These are phyloP conservation scores for Dascillus cervinus DNA, from an alignment of 2,888 invertebrate species.

Conservation along the genomic window DNA sequence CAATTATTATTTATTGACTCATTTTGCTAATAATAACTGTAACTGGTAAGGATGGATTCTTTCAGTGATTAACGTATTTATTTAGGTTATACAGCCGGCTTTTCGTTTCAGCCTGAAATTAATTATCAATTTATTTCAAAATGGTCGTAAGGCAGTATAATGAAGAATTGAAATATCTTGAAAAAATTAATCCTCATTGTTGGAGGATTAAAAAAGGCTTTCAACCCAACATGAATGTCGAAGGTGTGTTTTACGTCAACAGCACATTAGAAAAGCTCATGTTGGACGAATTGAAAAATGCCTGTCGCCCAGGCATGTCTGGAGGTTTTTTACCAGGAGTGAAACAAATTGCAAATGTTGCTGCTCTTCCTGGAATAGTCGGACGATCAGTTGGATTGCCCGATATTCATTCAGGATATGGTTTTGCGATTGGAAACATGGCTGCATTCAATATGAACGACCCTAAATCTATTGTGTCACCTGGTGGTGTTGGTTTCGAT, in stretches of 20 bases:
- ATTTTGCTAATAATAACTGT: no score
- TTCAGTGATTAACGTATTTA: no score
- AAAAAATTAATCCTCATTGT: slow-evolving; percentile 73
- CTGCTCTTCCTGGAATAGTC: slow-evolving; percentile 95
- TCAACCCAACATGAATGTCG: slow-evolving; percentile 99
- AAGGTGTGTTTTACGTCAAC: slow-evolving; percentile 97
- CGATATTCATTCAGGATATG: slow-evolving; percentile 97
- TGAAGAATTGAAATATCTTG: slow-evolving; percentile 88
- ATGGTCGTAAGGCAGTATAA: slow-evolving; percentile 89
- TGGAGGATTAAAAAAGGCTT: slow-evolving; percentile 98
- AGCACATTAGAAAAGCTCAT: slow-evolving; percentile 84
- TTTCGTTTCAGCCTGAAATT: neutral
- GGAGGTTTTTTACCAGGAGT: slow-evolving; percentile 98
- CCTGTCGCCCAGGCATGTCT: slow-evolving; percentile 80
- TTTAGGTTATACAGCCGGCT: no score
- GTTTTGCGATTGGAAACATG: slow-evolving; percentile 99
- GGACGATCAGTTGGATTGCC: slow-evolving; percentile 89
- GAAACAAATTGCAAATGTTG: slow-evolving; percentile 98
- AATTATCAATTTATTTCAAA: no score
- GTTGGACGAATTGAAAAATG: slow-evolving; percentile 91
- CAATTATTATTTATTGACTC: no score
- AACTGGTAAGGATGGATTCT: no score
- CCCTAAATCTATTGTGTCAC: slow-evolving; percentile 89
- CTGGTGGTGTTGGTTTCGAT: slow-evolving; percentile 98
- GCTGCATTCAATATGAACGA: slow-evolving; percentile 96